Conservation (phyloP, 2,113 vertebrate genomes). For the Grammomys surdaster region DNA sequence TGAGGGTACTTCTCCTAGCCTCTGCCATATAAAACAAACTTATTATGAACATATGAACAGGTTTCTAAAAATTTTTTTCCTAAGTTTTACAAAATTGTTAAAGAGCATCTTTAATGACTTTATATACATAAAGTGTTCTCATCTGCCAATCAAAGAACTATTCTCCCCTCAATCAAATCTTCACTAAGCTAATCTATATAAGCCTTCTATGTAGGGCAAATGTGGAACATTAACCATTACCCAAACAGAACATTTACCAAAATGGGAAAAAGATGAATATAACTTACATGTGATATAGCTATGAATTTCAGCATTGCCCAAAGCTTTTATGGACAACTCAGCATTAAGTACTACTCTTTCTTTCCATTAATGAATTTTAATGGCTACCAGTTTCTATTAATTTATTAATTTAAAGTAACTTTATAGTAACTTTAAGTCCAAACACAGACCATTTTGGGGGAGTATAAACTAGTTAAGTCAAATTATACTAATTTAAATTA, state of each 20-base stretch:
- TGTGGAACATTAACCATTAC: background rate
- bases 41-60: slow-evolving; percentile 8
- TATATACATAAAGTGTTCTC: background rate
- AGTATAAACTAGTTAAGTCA: background rate
- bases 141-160: slow-evolving; percentile 20
- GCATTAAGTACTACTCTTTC: background rate
- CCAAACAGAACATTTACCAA: background rate
- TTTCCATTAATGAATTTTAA: background rate
- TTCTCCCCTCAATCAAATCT: slow-evolving; percentile 23
- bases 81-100: background rate
- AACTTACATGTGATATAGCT: background rate
- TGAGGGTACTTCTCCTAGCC: background rate
- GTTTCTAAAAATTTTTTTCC: slow-evolving; percentile 29
- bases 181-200: slow-evolving; percentile 31
- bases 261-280: background rate
- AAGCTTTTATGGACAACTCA: background rate
- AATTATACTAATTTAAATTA: slow-evolving; percentile 47
- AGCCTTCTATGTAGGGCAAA: background rate
- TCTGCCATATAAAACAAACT: background rate
- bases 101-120: slow-evolving; percentile 40
- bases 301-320: slow-evolving; percentile 41
- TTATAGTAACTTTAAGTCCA: background rate
- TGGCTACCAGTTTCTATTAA: background rate
- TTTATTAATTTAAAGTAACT: background rate
- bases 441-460: background rate